Base-by-base conservation (phyloP, 1,140 invertebrate genomes). In the Macrosteles quadrilineatus region DNA sequence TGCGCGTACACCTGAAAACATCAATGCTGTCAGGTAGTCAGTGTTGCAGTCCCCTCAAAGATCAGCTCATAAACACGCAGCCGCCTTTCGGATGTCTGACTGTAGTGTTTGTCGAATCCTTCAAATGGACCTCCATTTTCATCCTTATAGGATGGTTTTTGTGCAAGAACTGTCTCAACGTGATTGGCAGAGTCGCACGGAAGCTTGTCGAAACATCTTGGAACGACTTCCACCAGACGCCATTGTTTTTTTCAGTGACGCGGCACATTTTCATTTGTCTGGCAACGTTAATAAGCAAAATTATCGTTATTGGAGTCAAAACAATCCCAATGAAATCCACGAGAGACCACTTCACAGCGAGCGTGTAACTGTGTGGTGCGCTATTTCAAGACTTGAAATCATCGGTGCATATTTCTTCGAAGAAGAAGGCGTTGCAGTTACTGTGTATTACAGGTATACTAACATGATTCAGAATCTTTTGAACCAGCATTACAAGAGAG, bases 381-480 rank as follows among this genome's bases (percentile, higher is more conserved):
- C 14, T 4, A 6, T 36, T 6, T 36, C 4, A 36, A 4, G 14
- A 4, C 32, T 36, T 36, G 32, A 14, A 36, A 36, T 36, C 32
- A 36, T 36, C 14, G 32, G 32, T 14, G 4, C 32, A 6, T 14
- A 6, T 36, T 36, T 36, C 14, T 36, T 36, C 14, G 32, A 36
- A 36, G 32, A 36, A 14, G 43, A 71, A 45, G 73, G 57, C 21
- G 27, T 36, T 32, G 67, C 64, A 17, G 57, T 72, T 32, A 75
- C 71, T 43, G 71, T 73, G 21, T 75, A 74, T 32, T 36, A 71
- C 32, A 71, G 71, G 65, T 74, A 75, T 55, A 19, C 29, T 19
- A 67, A 31, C 14, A 75, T 75, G 68, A 31, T 73, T 21, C 67
- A 30, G 70, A 72, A 23, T 75, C 70, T 73, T 70, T 74, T 68